Evolutionary conservation across 2,888 invertebrate genomes (phyloP), one percentile per base, ranked within the genome.

Genomic region (Ferdinandea cuprea): DNA sequence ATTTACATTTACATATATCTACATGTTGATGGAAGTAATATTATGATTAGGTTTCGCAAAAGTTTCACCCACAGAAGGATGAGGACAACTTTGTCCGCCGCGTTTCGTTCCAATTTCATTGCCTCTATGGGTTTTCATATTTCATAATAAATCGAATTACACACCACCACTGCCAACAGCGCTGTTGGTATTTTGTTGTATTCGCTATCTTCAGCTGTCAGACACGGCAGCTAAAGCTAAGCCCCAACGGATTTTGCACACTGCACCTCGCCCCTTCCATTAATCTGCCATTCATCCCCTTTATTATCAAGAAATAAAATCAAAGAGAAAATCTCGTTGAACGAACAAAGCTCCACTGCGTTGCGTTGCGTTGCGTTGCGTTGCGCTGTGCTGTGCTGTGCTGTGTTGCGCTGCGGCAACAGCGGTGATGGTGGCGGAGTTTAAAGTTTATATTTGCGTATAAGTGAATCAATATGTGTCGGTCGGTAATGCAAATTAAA

Each of bases 401-500:
- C n/a, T 54, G 32, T 2, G 40, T 7, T 40, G 40, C 13, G 32
- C 28, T 21, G 63, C 13, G 13, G 35, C n/a, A n/a, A n/a, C n/a
- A n/a, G n/a, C n/a, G n/a, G n/a, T n/a, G n/a, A n/a, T 6, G 17
- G n/a, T 44, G 46, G 13, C 13, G 37, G 35, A 30, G 52, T 76
- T 77, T 56, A 58, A 63, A 69, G 63, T 69, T 77, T 77, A 69
- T 77, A 56, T 77, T 63, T 40, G 54, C 46, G 40, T 71, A 37
- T 63, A 77, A 63, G 74, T 65, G 74, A 74, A 66, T 74, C 74
- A 74, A 74, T 74, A 58, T 74, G 58, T 74, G 74, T 77, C 56
- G 63, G 69, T 77, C 48, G 69, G 69, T 69, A 77, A 77, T 71
- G 69, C 56, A 77, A 77, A 77, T 77, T 77, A 77, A 63, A 77